Percentiles rank a stretch among this genome's conserved stretches.
These are phyloP conservation scores for Dipodomys stephensi DNA, from an alignment of 2,113 vertebrate genomes.

Conservation along the genomic window DNA sequence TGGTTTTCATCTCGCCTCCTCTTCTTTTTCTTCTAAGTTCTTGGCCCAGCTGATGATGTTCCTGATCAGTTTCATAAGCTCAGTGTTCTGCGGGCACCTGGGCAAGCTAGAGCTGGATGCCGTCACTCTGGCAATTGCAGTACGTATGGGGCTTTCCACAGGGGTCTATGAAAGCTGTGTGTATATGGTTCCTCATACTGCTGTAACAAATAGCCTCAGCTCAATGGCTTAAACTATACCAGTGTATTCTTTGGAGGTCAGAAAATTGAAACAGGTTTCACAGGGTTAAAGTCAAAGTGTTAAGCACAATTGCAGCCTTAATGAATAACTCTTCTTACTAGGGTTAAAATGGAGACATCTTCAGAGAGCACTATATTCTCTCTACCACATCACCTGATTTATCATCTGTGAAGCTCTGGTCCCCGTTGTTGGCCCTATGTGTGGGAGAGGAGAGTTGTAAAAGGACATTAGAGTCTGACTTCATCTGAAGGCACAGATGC, in stretches of 20 bases:
- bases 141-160: slow-evolving; percentile 77
- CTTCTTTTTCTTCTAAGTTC: slow-evolving; percentile 85
- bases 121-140: slow-evolving; percentile 91
- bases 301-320: neutral
- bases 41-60: slow-evolving; percentile 92
- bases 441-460: neutral
- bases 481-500: neutral
- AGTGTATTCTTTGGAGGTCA: neutral
- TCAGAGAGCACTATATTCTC: too few relatives aligned
- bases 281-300: neutral
- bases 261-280: neutral
- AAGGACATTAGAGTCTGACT: neutral
- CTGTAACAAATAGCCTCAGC: neutral
- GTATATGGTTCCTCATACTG: neutral
- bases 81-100: slow-evolving; percentile 95
- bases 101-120: slow-evolving; percentile 93
- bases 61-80: slow-evolving; percentile 93
- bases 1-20: neutral
- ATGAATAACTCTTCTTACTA: neutral
- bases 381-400: neutral
- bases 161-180: accelerated
- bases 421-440: neutral
- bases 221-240: neutral
- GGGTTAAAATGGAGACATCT: neutral
- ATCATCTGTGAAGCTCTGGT: neutral